These are phyloP conservation scores for Crotalus horridus DNA, from an alignment of 2,113 vertebrate species.

Conservation along the genomic window DNA sequence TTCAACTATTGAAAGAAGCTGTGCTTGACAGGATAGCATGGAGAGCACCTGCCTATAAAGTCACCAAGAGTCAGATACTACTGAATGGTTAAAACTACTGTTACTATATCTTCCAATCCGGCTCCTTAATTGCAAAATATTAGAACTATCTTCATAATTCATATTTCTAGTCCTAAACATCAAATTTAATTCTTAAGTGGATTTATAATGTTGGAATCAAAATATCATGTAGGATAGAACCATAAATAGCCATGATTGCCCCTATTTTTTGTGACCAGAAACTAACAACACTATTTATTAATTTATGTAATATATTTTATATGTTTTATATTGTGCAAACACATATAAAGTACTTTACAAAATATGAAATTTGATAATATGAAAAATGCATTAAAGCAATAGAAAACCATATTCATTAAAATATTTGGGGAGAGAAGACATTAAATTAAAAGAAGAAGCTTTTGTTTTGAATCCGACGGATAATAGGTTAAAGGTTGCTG, in stretches of 20 bases:
- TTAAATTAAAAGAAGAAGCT: too few relatives aligned
- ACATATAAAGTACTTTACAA: too few relatives aligned
- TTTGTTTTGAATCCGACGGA: too few relatives aligned
- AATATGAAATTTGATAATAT: too few relatives aligned
- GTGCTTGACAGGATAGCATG: neutral
- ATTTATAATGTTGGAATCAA: neutral
- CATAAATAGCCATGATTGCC: neutral
- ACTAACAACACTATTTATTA: neutral
- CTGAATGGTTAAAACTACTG: neutral
- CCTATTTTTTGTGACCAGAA: neutral
- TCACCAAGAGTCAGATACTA: too few relatives aligned
- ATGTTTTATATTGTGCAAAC: too few relatives aligned
- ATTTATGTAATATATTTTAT: too few relatives aligned
- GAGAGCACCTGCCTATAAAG: too few relatives aligned
- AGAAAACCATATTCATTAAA: too few relatives aligned
- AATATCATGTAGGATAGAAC: neutral
- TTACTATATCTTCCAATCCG: neutral
- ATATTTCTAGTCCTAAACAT: neutral
- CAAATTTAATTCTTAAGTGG: neutral
- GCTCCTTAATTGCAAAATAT: neutral
- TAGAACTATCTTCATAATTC: neutral
- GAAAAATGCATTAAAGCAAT: too few relatives aligned
- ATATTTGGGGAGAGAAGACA: too few relatives aligned
- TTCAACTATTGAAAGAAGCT: neutral
- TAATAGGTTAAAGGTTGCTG: too few relatives aligned